These are phyloP conservation scores for Plagiodera versicolora DNA, from an alignment of 2,888 invertebrate genomes.

Conservation along the genomic window DNA sequence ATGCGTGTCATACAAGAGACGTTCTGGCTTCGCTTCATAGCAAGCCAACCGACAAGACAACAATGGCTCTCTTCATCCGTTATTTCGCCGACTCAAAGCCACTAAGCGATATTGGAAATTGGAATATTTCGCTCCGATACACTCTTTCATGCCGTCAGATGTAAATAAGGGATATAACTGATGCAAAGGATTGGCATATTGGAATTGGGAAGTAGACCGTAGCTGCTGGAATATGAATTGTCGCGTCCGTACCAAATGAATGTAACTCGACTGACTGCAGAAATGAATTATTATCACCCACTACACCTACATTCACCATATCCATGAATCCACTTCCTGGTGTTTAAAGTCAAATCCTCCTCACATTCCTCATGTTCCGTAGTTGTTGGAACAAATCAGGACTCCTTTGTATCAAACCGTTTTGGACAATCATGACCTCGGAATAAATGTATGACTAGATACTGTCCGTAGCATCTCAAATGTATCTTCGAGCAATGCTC, in stretches of 20 bases:
- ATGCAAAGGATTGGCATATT: conserved; percentile 45
- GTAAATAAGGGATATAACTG: conserved; percentile 52
- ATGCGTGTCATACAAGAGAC: conserved; percentile 31
- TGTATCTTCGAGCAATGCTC: too few relatives aligned
- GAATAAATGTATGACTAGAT: too few relatives aligned
- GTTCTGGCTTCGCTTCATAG: conserved; percentile 36
- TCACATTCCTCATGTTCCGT: too few relatives aligned
- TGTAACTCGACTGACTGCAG: too few relatives aligned
- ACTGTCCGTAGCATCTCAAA: too few relatives aligned
- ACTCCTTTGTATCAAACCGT: too few relatives aligned
- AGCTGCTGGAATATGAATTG: background rate
- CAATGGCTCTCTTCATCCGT: conserved; percentile 52
- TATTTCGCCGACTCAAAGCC: conserved; percentile 51
- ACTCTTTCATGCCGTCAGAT: conserved; percentile 51
- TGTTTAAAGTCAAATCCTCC: too few relatives aligned
- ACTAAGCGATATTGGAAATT: conserved; percentile 53
- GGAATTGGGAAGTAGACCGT: conserved; percentile 39
- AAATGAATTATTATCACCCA: too few relatives aligned
- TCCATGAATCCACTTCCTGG: too few relatives aligned
- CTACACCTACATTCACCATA: too few relatives aligned
- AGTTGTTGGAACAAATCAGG: too few relatives aligned
- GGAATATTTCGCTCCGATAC: conserved; percentile 54
- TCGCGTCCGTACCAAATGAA: background rate
- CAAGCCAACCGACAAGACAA: conserved; percentile 48
- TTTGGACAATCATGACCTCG: too few relatives aligned